Base-by-base conservation (phyloP, 2,797 vertebrate species). In the Pipistrellus nathusii region DNA sequence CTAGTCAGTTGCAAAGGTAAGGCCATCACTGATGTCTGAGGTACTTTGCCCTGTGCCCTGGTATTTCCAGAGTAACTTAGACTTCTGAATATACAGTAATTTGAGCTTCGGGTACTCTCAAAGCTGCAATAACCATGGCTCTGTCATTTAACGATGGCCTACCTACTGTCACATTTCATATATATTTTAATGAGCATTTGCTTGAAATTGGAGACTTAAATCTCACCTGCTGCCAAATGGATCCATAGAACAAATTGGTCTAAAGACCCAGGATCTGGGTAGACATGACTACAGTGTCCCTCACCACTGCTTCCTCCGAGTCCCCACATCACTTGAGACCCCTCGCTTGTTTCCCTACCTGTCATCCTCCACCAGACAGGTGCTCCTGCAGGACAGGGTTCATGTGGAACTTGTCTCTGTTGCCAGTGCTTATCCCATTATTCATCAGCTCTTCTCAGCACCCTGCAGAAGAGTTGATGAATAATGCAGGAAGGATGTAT, bases 121-220 rank as follows among this genome's bases (percentile, higher is more conserved):
- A 48, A 18, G 25, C 35, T 44, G 21, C 14, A 64, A 3, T 71
- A n/a, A 57, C 12, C 71, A n/a, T 73, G 20, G 8, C 30, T 90
- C 66, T 73, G 0, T 51, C 68, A 89, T 62, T 87, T 41, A 83
- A 38, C 27, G 38, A 41, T n/a, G 35, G 13, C 12, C 23, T 8
- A 41, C 80, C 92, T 27, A 80, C 5, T 23, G 3, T 86, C 71
- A 85, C 21, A 68, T 72, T 80, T 64, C 44, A 38, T 41, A 64
- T 14, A 68, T 27, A n/a, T 44, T 18, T 73, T 51, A 13, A 41
- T 88, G 48, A 87, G 23, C 5, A 75, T 78, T 90, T 90, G 38
- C 32, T 95, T 95, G 69, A 72, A 75, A 68, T 53, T 75, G 1
- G 35, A 64, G 21, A 83, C 5, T 53, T 89, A 83, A 88, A 69